A percentile compares a stretch with the other conserved stretches of the same genome.
Conservation (phyloP, 2,888 invertebrate genomes). For the Schizotus pectinicornis region DNA sequence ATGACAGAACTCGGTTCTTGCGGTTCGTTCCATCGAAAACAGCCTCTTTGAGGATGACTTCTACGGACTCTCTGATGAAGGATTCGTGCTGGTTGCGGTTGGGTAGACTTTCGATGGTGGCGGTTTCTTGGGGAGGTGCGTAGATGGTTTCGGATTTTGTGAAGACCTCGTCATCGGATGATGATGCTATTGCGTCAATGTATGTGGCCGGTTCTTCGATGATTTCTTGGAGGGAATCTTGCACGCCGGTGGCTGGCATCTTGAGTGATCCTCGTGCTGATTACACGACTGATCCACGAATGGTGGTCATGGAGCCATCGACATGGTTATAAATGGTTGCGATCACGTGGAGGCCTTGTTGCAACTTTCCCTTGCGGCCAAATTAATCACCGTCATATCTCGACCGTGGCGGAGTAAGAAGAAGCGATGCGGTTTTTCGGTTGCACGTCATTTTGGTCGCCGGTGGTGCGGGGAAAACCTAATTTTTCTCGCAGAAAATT, state of each 20-base stretch:
- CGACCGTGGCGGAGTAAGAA: conserved; percentile 7
- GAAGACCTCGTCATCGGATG: conserved; percentile 50
- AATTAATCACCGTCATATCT: conserved; percentile 13
- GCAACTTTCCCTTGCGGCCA: conserved; percentile 27
- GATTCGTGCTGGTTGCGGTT: conserved; percentile 70
- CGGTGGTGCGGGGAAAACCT: too few relatives aligned
- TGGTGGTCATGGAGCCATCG: conserved; percentile 6
- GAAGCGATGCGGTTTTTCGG: too few relatives aligned
- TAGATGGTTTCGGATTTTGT: conserved; percentile 11
- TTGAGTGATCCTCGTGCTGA: conserved; percentile 22
- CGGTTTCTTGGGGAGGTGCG: conserved; percentile 23
- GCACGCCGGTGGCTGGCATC: conserved; percentile 50
- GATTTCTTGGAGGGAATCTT: conserved; percentile 34
- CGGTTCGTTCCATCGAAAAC: conserved; percentile 77
- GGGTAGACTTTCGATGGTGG: conserved; percentile 68
- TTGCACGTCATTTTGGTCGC: too few relatives aligned
- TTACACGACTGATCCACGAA: conserved; percentile 28
- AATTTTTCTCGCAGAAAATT: too few relatives aligned
- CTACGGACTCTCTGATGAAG: conserved; percentile 73
- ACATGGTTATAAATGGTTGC: conserved; percentile 32
- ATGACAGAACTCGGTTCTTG: conserved; percentile 78
- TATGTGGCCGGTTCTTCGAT: conserved; percentile 44
- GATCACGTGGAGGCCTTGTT: conserved; percentile 49
- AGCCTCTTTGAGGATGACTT: conserved; percentile 75
- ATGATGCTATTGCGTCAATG: conserved; percentile 48